Percentiles rank a stretch among this genome's conserved stretches.
phyloP scores from a whole-genome alignment of 2,888 invertebrate species.

The Ectropis crepuscularia region DNA sequence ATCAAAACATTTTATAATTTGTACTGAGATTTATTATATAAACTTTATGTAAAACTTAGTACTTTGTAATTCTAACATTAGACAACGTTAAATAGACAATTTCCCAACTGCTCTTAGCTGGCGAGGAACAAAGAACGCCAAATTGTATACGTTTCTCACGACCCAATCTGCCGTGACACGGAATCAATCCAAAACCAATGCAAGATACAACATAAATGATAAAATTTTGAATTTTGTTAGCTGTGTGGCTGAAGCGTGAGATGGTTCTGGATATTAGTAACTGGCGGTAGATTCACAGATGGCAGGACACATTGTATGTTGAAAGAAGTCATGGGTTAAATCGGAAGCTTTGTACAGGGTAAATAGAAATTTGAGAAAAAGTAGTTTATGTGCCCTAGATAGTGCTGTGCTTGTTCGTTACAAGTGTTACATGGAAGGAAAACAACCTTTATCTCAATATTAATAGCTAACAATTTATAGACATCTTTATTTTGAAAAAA shows the following conservation, averaged over 20 bases:
- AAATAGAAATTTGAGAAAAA: slow-evolving; percentile 30
- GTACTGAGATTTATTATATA: too few species aligned
- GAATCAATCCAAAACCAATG: slow-evolving; percentile 81
- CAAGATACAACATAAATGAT: slow-evolving; percentile 82
- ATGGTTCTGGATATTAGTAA: slow-evolving; percentile 76
- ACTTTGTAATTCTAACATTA: too few species aligned
- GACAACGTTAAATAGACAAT: slow-evolving; percentile 1
- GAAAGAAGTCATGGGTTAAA: slow-evolving; percentile 44
- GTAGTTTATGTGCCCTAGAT: slow-evolving; percentile 30
- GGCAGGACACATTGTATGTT: slow-evolving; percentile 31
- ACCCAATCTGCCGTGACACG: slow-evolving; percentile 50
- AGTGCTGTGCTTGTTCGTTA: slow-evolving; percentile 22
- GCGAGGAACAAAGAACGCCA: slow-evolving; percentile 16
- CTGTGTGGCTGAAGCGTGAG: slow-evolving; percentile 73
- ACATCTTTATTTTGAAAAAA: background rate
- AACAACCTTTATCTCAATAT: background rate
- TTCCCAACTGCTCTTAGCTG: slow-evolving; percentile 18
- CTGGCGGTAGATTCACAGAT: slow-evolving; percentile 50
- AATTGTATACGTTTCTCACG: slow-evolving; percentile 39
- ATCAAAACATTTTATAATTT: background rate
- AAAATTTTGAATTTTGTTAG: slow-evolving; percentile 84
- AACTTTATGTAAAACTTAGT: too few species aligned
- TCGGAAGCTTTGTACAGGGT: slow-evolving; percentile 44
- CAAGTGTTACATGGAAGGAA: background rate
- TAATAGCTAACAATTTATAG: slow-evolving; percentile 1